phyloP scores from a whole-genome alignment of 92 coral and sea anemone genomes.

The Epizoanthus fatuus region DNA sequence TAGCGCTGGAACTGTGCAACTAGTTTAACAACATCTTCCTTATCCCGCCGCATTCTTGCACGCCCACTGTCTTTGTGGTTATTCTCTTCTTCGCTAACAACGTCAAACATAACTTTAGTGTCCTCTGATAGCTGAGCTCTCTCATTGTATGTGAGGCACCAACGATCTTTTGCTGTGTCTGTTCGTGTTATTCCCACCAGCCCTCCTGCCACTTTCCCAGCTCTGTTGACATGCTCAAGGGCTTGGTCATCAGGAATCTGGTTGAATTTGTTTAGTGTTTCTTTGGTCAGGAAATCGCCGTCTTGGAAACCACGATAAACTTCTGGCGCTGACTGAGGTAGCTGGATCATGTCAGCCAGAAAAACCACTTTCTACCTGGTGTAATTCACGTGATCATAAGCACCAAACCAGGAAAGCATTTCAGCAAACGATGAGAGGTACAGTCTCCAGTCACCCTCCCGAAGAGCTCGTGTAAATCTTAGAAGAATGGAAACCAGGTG shows the following conservation, averaged over 20 bases:
- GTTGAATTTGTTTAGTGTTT: conserved; percentile 55
- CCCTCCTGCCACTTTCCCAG: conserved; percentile 75
- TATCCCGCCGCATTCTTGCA: conserved; percentile 59
- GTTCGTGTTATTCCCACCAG: conserved; percentile 71
- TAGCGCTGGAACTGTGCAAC: conserved; percentile 40
- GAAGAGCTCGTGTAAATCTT: conserved; percentile 72
- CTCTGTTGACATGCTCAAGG: conserved; percentile 63
- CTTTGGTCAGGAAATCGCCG: conserved; percentile 77
- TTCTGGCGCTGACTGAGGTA: conserved; percentile 71
- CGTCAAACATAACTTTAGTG: conserved; percentile 68
- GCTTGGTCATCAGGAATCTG: conserved; percentile 80
- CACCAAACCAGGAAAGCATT: conserved; percentile 86
- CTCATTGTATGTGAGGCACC: conserved; percentile 75
- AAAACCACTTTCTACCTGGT: conserved; percentile 73
- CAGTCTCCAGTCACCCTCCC: conserved; percentile 84
- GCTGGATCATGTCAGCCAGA: conserved; percentile 72
- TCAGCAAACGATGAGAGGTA: conserved; percentile 74
- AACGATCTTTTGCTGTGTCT: conserved; percentile 79
- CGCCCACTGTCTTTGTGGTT: conserved; percentile 52
- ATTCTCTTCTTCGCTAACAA: conserved; percentile 44
- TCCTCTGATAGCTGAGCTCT: conserved; percentile 64
- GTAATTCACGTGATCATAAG: conserved; percentile 74
- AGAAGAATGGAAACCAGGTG: conserved; percentile 65
- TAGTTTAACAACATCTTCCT: conserved; percentile 63
- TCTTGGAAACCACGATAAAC: conserved; percentile 62